phyloP scores from a whole-genome alignment of 2,888 invertebrate genomes.

The Melinaea marsaeus region DNA sequence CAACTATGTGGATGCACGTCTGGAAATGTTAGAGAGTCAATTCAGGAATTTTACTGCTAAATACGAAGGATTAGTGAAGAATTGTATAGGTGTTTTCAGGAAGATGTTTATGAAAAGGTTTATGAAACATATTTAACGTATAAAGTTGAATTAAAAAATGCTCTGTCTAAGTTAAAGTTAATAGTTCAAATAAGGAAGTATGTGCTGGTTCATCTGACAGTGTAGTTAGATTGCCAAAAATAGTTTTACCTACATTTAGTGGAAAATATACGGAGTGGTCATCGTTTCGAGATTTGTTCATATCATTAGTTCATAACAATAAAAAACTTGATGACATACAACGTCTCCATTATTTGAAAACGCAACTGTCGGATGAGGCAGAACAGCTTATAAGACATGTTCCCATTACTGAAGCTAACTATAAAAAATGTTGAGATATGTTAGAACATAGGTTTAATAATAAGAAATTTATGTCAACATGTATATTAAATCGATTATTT shows the following conservation, averaged over 20 bases:
- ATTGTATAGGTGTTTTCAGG: neutral
- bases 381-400: constrained; percentile 28
- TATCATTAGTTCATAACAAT: constrained; percentile 32
- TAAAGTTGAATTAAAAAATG: constrained; percentile 6
- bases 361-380: constrained; percentile 30
- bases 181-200: neutral
- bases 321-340: constrained; percentile 30
- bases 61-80: no score
- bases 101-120: constrained; percentile 6
- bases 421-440: constrained; percentile 27
- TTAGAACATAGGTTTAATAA: constrained; percentile 31
- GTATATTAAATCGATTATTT: constrained; percentile 23
- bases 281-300: constrained; percentile 30
- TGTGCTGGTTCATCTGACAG: constrained; percentile 3
- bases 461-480: constrained; percentile 27
- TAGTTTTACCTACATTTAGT: constrained; percentile 21
- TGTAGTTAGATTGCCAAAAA: no score
- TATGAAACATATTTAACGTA: constrained; percentile 8
- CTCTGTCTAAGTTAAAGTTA: neutral
- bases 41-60: neutral
- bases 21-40: constrained; percentile 3
- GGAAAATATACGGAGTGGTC: constrained; percentile 33
- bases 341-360: constrained; percentile 33
- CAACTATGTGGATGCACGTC: constrained; percentile 1
- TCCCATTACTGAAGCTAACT: constrained; percentile 27